Conservation (phyloP, 2,113 vertebrate genomes). For the Melanocharis versteri region DNA sequence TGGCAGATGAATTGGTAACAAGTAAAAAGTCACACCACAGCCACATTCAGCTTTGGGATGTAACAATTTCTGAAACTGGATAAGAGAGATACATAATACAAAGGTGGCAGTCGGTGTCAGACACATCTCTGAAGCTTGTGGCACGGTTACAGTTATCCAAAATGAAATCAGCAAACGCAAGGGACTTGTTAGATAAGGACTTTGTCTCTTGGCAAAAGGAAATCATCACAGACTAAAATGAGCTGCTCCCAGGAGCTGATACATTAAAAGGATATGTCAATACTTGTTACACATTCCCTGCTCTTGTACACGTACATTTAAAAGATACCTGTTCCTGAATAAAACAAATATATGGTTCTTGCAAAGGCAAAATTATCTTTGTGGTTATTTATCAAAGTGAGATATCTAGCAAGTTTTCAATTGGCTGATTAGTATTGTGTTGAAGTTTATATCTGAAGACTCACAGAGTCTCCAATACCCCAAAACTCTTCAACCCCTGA, state of each 20-base stretch:
- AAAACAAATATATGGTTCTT: background rate
- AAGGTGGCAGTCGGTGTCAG: background rate
- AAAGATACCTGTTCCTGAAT: background rate
- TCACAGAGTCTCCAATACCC: background rate
- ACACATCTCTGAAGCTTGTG: background rate
- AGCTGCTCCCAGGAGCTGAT: background rate
- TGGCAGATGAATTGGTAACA: conserved; percentile 38
- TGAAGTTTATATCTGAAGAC: background rate
- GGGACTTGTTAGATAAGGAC: background rate
- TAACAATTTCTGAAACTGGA: background rate
- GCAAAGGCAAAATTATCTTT: background rate
- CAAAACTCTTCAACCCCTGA: background rate
- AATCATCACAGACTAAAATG: background rate
- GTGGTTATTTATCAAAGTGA: background rate
- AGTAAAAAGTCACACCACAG: background rate
- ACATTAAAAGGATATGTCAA: background rate
- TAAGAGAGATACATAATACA: background rate
- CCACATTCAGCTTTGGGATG: background rate
- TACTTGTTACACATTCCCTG: background rate
- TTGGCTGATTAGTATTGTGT: background rate
- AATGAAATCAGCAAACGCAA: conserved; percentile 14
- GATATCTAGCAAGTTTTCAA: background rate
- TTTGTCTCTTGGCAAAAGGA: background rate
- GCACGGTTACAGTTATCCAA: background rate
- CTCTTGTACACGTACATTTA: fast-evolving